Conservation (phyloP, 1,140 invertebrate species). For the Conus betulinus region DNA sequence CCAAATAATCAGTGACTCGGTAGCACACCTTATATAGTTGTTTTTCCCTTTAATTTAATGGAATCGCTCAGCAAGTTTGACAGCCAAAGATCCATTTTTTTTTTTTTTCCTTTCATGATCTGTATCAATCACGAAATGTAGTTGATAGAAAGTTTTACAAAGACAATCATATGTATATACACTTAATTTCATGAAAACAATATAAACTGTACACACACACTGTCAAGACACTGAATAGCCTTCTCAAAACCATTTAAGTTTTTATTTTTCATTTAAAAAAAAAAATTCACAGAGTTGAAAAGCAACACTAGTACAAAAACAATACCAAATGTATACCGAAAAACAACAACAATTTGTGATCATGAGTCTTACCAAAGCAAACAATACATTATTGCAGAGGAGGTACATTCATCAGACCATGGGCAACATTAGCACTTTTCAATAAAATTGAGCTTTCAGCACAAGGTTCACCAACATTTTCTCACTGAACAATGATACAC, state of each 20-base stretch:
- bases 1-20: too few species aligned
- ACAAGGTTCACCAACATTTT: too few species aligned
- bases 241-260: neutral
- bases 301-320: neutral
- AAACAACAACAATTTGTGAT: neutral
- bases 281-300: neutral
- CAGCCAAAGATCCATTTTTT: slow-evolving; percentile 15
- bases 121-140: slow-evolving; percentile 6
- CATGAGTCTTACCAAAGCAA: neutral
- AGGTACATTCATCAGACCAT: too few species aligned
- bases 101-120: slow-evolving; percentile 10
- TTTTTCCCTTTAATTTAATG: neutral
- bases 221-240: neutral
- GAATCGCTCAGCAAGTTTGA: slow-evolving; percentile 8
- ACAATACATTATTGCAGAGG: neutral
- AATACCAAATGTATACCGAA: neutral
- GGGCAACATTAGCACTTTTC: too few species aligned
- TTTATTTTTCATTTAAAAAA: too few species aligned
- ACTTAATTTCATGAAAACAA: neutral
- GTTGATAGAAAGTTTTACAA: neutral
- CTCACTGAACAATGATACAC: too few species aligned
- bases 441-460: too few species aligned
- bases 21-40: too few species aligned
- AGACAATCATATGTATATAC: slow-evolving; percentile 3
- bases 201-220: neutral